Evolutionary conservation across 1,140 invertebrate species (phyloP), one percentile per base, ranked within the genome.

Genomic region (Zaprionus davidi): DNA sequence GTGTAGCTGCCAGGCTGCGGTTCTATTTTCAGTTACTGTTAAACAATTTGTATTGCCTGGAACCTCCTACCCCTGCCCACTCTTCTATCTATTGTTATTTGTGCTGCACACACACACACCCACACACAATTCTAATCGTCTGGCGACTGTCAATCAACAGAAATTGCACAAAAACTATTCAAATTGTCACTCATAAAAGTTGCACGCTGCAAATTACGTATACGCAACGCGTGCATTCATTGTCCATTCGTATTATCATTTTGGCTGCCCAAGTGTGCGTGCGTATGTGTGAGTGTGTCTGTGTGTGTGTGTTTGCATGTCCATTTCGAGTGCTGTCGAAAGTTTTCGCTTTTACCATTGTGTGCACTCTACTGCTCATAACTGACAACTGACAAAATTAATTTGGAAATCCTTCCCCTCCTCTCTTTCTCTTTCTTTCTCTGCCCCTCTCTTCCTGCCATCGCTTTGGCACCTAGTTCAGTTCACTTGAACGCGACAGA

Each of bases 151-250:
- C 46, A 51, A 51, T 51, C 46, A 51, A 20, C 46, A 24, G 20
- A 24, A 51, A 24, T 24, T 51, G 64, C 79, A 53, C 20, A 73
- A 82, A 78, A 74, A 77, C 68, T 81, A 56, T 75, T 71, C 82
- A 86, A 88, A 87, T 87, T 87, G 84, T 88, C 83, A 81, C 84
- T 87, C 78, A 87, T 87, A 88, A 87, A 87, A 87, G 84, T 87
- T 87, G 73, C 53, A 87, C 64, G 65, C 55, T 66, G 55, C 66
- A 78, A 86, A 87, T 86, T 86, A 87, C 84, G 83, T 83, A 86
- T 78, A 86, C 84, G 84, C 84, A 83, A 58, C 70, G 83, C 70
- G 83, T 75, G 69, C 77, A 79, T 76, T 81, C 79, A 81, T 85
- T 85, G 78, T 80, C 66, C 34, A 69, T 70, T 41, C 65, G 64